Conservation (phyloP, 2,797 vertebrate genomes). For the Falco naumanni region DNA sequence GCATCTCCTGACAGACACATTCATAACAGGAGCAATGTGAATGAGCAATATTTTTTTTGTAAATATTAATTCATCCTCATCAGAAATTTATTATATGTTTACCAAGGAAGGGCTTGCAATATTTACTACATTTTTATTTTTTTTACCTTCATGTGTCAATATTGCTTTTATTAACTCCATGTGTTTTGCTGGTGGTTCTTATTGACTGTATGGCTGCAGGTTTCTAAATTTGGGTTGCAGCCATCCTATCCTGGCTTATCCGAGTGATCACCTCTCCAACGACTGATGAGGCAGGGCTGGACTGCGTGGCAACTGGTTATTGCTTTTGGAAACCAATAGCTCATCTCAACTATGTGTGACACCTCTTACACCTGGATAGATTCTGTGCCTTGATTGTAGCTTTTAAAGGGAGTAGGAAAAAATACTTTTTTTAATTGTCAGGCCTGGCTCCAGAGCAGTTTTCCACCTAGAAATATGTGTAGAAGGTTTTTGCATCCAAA, state of each 20-base stretch:
- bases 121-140: neutral
- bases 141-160: neutral
- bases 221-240: constrained; percentile 4
- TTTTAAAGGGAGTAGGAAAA: neutral
- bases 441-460: neutral
- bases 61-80: constrained; percentile 7
- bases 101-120: neutral
- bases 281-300: neutral
- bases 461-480: neutral
- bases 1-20: neutral
- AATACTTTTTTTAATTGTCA: neutral
- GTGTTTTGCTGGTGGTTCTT: neutral
- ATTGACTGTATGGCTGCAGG: neutral
- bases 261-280: neutral
- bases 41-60: neutral
- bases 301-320: neutral
- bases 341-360: constrained; percentile 37
- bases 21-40: neutral
- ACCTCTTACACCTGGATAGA: constrained; percentile 1
- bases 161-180: neutral
- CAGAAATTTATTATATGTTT: neutral
- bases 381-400: constrained; percentile 4
- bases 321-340: constrained; percentile 53
- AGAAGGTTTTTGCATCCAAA: neutral
- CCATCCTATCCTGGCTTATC: neutral